Conservation (phyloP, 2,888 invertebrate genomes). For the Lepidonotus clava region DNA sequence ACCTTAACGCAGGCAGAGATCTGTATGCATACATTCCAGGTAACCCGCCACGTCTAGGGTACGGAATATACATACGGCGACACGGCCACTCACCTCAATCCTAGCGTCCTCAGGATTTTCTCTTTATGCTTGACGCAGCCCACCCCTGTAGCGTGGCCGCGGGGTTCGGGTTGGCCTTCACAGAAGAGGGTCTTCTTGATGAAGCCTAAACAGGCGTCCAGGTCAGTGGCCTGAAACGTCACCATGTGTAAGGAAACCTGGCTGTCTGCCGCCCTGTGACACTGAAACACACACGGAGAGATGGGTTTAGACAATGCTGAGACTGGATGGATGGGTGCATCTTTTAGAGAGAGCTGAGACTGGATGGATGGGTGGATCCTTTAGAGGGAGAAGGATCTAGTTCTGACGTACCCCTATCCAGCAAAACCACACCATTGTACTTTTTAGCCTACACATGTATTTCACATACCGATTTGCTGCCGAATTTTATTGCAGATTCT, state of each 20-base stretch:
- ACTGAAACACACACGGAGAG: neutral
- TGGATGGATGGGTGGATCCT: neutral
- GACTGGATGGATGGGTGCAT: neutral
- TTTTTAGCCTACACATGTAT: no score
- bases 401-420: no score
- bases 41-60: no score
- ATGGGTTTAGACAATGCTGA: neutral
- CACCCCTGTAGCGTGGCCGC: conserved; percentile 60
- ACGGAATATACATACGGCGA: neutral
- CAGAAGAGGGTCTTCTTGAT: conserved; percentile 15
- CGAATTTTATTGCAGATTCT: no score
- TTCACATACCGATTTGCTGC: no score
- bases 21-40: no score
- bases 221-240: conserved; percentile 28
- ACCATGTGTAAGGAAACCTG: conserved; percentile 40
- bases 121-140: conserved; percentile 60
- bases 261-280: neutral
- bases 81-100: conserved; percentile 41
- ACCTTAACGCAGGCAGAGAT: no score
- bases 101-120: conserved; percentile 55
- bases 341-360: neutral
- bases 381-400: no score
- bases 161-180: neutral
- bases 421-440: no score
- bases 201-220: conserved; percentile 15